Conservation (phyloP, 2,113 vertebrate genomes). For the Coreoperca whiteheadi region DNA sequence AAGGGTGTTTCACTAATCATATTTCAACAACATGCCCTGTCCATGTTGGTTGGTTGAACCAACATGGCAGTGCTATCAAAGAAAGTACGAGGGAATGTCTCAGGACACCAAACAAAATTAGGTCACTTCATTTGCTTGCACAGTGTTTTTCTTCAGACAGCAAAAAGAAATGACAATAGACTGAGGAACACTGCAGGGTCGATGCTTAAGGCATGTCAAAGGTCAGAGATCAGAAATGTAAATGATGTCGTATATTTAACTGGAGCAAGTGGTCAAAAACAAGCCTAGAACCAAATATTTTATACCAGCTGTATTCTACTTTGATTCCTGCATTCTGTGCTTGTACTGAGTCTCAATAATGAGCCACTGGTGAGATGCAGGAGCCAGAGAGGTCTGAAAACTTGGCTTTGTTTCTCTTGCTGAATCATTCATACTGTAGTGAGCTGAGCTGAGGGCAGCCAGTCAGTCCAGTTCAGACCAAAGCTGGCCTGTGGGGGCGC, state of each 20-base stretch:
- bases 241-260: background rate
- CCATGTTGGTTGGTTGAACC: background rate
- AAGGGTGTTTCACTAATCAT: slow-evolving; percentile 6
- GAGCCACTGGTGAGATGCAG: background rate
- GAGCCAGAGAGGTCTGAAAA: slow-evolving; percentile 11
- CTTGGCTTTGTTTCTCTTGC: slow-evolving; percentile 41
- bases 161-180: background rate
- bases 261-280: background rate
- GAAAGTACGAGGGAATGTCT: background rate
- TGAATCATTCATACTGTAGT: slow-evolving; percentile 49
- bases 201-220: background rate
- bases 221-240: slow-evolving; percentile 3
- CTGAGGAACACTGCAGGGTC: background rate
- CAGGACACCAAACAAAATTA: slow-evolving; percentile 1
- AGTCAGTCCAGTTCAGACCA: slow-evolving; percentile 45
- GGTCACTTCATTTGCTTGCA: background rate
- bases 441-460: slow-evolving; percentile 32
- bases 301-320: background rate
- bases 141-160: background rate
- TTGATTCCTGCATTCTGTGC: background rate
- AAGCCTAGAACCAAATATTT: background rate
- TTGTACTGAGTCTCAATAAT: background rate
- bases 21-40: background rate
- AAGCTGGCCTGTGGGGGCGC: background rate
- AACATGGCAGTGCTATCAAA: background rate